These are phyloP conservation scores for Acanthosoma haemorrhoidale DNA, from an alignment of 2,888 invertebrate species.

Conservation along the genomic window DNA sequence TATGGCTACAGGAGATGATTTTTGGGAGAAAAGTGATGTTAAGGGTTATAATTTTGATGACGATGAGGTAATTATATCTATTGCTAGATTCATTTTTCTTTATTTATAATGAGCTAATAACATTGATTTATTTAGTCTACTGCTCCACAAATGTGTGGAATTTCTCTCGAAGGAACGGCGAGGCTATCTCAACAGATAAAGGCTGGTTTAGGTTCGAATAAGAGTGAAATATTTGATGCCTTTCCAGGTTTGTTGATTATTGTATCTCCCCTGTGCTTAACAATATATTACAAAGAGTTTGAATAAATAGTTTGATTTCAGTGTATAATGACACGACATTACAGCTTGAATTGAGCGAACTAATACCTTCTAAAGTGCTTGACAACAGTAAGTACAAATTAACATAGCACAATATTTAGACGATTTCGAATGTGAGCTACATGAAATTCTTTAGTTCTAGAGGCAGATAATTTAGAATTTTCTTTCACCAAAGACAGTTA, in stretches of 20 bases:
- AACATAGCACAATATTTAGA: background rate
- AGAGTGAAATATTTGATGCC: background rate
- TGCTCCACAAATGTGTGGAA: conserved; percentile 40
- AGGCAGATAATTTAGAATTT: conserved; percentile 44
- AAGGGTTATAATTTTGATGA: conserved; percentile 74
- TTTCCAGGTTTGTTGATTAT: background rate
- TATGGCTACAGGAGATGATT: conserved; percentile 59
- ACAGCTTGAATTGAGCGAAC: conserved; percentile 48
- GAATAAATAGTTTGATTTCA: background rate
- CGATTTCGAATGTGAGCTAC: background rate
- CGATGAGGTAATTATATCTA: conserved; percentile 54
- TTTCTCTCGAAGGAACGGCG: conserved; percentile 38
- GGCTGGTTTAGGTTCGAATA: conserved; percentile 40
- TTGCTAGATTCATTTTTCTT: background rate
- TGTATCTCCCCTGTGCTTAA: background rate
- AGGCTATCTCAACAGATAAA: conserved; percentile 46
- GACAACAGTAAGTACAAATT: conserved; percentile 44
- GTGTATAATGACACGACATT: conserved; percentile 31
- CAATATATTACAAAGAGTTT: background rate
- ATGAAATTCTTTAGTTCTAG: conserved; percentile 47
- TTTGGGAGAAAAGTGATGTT: conserved; percentile 71
- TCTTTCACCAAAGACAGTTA: conserved; percentile 27
- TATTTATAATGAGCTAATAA: no score
- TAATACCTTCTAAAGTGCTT: conserved; percentile 47
- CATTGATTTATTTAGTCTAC: conserved; percentile 27